phyloP scores from a whole-genome alignment of 2,797 vertebrate species.

The Champsocephalus esox region DNA sequence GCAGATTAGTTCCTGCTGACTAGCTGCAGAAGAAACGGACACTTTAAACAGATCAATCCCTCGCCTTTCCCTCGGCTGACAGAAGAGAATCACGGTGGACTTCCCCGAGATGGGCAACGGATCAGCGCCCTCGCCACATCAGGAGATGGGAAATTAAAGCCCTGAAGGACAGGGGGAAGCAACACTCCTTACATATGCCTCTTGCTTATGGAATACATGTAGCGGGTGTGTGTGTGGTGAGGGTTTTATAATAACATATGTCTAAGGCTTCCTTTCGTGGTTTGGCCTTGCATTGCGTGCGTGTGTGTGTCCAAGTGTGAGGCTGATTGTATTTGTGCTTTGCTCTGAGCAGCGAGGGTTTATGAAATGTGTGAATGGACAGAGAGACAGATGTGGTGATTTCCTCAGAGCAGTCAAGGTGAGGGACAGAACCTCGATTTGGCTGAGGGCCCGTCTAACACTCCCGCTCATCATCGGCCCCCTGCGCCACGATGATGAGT shows the following conservation, averaged over 20 bases:
- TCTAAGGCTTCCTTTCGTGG: conserved; percentile 50
- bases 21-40: conserved; percentile 42
- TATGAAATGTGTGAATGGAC: conserved; percentile 50
- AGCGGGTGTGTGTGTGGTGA: conserved; percentile 7
- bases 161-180: conserved; percentile 54
- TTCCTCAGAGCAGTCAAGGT: conserved; percentile 71
- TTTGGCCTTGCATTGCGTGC: conserved; percentile 48
- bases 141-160: conserved; percentile 66
- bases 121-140: conserved; percentile 63
- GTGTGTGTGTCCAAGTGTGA: conserved; percentile 14
- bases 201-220: conserved; percentile 24
- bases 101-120: conserved; percentile 60
- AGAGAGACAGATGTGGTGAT: conserved; percentile 70
- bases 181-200: conserved; percentile 29
- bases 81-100: conserved; percentile 63
- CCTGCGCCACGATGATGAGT: conserved; percentile 52
- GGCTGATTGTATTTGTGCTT: conserved; percentile 46
- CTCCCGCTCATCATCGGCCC: conserved; percentile 56
- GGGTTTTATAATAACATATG: conserved; percentile 31
- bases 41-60: conserved; percentile 72
- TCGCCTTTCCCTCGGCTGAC: conserved; percentile 57
- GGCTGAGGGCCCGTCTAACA: conserved; percentile 62
- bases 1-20: conserved; percentile 64
- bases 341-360: conserved; percentile 35
- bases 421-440: conserved; percentile 74